Conservation (phyloP, 2,888 invertebrate genomes). For the Andrena praecox region DNA sequence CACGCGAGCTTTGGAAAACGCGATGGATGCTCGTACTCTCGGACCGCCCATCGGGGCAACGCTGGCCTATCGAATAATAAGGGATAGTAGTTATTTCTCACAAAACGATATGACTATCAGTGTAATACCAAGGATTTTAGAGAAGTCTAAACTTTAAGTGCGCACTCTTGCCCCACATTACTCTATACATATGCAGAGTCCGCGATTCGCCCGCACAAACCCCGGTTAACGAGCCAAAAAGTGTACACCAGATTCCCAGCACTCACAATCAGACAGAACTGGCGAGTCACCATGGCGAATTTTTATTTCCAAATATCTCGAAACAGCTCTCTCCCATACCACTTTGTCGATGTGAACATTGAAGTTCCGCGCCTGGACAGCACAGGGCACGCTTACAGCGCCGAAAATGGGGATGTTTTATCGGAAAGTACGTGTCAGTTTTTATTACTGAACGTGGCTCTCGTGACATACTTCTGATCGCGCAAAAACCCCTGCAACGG, state of each 20-base stretch:
- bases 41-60: no score
- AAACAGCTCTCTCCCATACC: neutral
- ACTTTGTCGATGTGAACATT: slow-evolving; percentile 4
- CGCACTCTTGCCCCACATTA: no score
- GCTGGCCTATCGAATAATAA: no score
- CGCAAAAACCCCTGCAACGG: slow-evolving; percentile 68
- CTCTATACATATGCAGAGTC: neutral
- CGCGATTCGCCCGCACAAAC: neutral
- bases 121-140: no score
- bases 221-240: neutral
- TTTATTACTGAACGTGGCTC: slow-evolving; percentile 19
- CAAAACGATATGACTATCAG: no score
- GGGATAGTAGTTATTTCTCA: no score
- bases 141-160: no score
- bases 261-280: neutral
- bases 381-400: no score
- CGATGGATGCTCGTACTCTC: no score
- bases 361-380: no score
- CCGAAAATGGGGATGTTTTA: no score
- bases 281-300: neutral
- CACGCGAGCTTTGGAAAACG: no score
- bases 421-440: slow-evolving; percentile 20
- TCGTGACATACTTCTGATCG: slow-evolving; percentile 44
- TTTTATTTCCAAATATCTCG: slow-evolving; percentile 7
- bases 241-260: neutral